A percentile compares a stretch with the other conserved stretches of the same genome.
These are phyloP conservation scores for Cylindroiulus punctatus DNA, from an alignment of 2,888 invertebrate species.

Conservation along the genomic window DNA sequence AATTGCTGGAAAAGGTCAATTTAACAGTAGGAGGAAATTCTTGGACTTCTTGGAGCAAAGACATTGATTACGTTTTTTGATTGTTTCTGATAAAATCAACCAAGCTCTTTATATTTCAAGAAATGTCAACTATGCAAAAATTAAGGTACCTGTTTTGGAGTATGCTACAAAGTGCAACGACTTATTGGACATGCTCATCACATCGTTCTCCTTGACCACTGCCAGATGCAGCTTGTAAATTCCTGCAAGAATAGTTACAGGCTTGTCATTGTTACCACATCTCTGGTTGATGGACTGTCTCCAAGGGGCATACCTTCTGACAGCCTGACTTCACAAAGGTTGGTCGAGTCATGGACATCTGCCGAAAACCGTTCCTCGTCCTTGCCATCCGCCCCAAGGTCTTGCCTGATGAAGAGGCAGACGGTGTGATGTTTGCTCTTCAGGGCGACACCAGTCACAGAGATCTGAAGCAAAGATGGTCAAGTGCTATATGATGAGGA, in stretches of 20 bases:
- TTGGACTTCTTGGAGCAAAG: too few relatives aligned
- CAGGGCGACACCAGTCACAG: constrained; percentile 48
- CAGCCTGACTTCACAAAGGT: constrained; percentile 43
- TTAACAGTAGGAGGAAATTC: too few relatives aligned
- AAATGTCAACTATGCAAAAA: too few relatives aligned
- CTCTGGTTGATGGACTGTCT: neutral
- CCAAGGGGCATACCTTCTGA: constrained; percentile 34
- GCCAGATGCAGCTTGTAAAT: constrained; percentile 51
- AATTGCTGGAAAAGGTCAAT: too few relatives aligned
- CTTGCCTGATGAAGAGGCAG: constrained; percentile 52
- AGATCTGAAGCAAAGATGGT: constrained; percentile 51
- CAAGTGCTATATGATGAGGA: neutral
- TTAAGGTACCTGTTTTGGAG: constrained; percentile 15
- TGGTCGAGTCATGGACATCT: neutral
- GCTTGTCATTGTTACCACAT: neutral
- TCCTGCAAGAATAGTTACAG: neutral
- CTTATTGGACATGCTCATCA: constrained; percentile 48
- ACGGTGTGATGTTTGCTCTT: constrained; percentile 52
- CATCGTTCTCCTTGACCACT: neutral
- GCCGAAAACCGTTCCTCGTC: constrained; percentile 55
- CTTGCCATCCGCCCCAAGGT: constrained; percentile 43
- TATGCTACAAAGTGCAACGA: constrained; percentile 52
- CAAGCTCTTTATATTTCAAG: too few relatives aligned
- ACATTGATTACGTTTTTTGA: too few relatives aligned
- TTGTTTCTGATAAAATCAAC: too few relatives aligned